Evolutionary conservation across 2,888 invertebrate species (phyloP).

Genomic region (Andrena hattorfiana): DNA sequence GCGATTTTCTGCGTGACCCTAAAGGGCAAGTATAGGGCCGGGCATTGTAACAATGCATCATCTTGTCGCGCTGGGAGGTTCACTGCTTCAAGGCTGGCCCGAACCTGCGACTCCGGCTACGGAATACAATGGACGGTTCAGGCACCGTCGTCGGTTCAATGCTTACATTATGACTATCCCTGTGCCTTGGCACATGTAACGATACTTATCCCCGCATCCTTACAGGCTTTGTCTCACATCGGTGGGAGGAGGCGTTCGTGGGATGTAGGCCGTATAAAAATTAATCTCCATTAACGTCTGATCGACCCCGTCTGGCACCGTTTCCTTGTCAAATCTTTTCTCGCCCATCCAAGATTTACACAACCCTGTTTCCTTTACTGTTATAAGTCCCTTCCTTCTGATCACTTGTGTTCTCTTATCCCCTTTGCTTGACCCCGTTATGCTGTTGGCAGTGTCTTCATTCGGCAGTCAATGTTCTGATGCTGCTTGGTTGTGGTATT

Average conservation of each 20-base stretch:
- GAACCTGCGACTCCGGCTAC: constrained; percentile 77
- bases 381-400: no score
- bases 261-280: constrained; percentile 58
- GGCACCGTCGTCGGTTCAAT: constrained; percentile 75
- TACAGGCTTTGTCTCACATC: constrained; percentile 76
- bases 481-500: neutral
- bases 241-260: constrained; percentile 45
- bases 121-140: constrained; percentile 80
- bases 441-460: no score
- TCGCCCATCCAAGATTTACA: neutral
- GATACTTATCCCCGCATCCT: constrained; percentile 77
- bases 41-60: constrained; percentile 81
- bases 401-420: no score
- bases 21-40: constrained; percentile 72
- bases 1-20: constrained; percentile 74
- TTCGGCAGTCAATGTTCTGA: neutral
- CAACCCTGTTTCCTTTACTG: no score
- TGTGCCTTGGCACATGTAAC: constrained; percentile 73
- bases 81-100: constrained; percentile 77
- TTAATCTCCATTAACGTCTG: constrained; percentile 60
- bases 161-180: constrained; percentile 79
- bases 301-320: constrained; percentile 6
- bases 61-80: constrained; percentile 83
- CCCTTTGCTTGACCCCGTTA: no score
- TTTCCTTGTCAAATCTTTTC: neutral